These are phyloP conservation scores for Apodemus speciosus DNA, from an alignment of 2,113 vertebrate genomes.

Conservation along the genomic window DNA sequence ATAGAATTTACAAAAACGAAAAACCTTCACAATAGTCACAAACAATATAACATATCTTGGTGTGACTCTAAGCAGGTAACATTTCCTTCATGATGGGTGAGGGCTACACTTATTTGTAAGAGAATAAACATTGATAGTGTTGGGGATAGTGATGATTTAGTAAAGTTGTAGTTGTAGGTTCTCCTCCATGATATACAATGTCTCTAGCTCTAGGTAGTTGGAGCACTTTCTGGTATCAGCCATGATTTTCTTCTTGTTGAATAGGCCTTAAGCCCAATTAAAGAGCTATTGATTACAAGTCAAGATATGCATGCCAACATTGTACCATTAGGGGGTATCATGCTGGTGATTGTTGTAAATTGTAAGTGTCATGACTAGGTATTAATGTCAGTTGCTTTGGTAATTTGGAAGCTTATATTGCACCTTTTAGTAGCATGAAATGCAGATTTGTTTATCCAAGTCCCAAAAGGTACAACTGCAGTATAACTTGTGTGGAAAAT, in stretches of 20 bases:
- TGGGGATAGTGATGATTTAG: not conserved
- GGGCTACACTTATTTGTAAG: not conserved
- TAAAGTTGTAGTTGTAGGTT: not conserved
- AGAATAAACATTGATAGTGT: not conserved
- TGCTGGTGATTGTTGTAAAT: not conserved
- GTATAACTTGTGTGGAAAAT: not conserved
- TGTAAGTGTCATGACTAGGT: not conserved
- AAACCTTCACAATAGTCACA: no score
- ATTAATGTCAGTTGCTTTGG: not conserved
- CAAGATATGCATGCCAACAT: not conserved
- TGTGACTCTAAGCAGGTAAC: no score
- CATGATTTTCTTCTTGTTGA: no score
- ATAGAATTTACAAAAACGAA: no score
- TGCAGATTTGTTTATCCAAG: not conserved
- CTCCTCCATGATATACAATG: not conserved
- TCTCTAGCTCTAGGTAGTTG: no score
- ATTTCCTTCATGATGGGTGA: no score
- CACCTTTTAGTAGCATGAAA: not conserved
- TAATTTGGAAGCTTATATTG: not conserved
- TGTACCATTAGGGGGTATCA: not conserved
- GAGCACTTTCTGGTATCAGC: not conserved
- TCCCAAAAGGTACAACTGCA: not conserved
- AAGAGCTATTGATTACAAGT: not conserved
- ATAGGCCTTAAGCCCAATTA: not conserved
- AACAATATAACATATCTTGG: no score